Base-by-base conservation (phyloP, 2,797 vertebrate species). In the Synaphobranchus kaupii region DNA sequence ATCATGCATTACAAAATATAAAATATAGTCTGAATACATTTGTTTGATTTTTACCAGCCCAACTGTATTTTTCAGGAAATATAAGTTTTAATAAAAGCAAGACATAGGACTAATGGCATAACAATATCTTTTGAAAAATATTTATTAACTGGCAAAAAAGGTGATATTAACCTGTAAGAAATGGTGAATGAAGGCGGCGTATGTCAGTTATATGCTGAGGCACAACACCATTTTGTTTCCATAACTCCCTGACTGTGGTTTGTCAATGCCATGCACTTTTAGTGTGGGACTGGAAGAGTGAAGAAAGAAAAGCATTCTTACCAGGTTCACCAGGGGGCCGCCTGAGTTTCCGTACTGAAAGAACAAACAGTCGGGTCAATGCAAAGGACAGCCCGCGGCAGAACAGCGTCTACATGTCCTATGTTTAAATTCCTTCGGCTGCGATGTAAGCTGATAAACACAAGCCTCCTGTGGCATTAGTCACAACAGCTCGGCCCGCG, bases 271-370 rank as follows among this genome's bases (percentile, higher is more conserved):
- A 17, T 66, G 82, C 84, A 12, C 78, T 84, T 12, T 63, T 76
- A 31, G 44, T 8, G 48, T 47, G 34, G 68, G 47, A 47, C 50
- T 39, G 84, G 22, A 48, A 39, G 66, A 84, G 56, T 25, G 73
- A 84, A 54, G 28, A 39, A 28, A 68, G 85, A 89, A 56, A 88
- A n/a, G 80, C 86, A 82, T 25, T 89, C 97, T 98, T 95, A 99
- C 98, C 97, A 99, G 94, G 88, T 99, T 99, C 85, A 99, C 98
- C 48, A 99, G 89, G 0, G 98, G 98, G 80, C 98, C 98, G 94
- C 98, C 98, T 0, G 98, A 99, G 93, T 99, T 99, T 56, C 98
- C 98, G 22, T 98, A 99, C 98, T 99, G 95, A 90, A 96, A 96
- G 76, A 0, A 93, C 96, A 94, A 86, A 95, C 73, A 88, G 0